Percentiles rank a stretch among this genome's conserved stretches.
Conservation (phyloP, 92 coral and sea anemone genomes). For the Plumapathes pennacea region DNA sequence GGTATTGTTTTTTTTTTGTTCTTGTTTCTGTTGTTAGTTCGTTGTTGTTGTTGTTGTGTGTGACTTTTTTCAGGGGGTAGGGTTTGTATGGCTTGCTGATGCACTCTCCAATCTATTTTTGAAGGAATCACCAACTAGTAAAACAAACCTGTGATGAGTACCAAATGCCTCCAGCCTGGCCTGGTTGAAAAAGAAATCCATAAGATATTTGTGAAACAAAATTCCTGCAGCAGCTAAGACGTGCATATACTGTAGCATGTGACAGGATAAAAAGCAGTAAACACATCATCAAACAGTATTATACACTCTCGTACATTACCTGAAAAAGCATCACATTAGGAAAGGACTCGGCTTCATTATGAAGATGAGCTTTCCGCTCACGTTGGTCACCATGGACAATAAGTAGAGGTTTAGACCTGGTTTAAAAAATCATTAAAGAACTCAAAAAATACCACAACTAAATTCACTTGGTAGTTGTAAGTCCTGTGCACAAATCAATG, state of each 20-base stretch:
- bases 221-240: too few species aligned
- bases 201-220: background rate
- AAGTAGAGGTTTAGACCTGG: constrained; percentile 81
- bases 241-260: background rate
- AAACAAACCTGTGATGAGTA: constrained; percentile 93
- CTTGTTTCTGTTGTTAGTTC: too few species aligned
- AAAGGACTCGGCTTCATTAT: constrained; percentile 70
- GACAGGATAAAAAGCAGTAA: background rate
- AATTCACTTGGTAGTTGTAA: background rate
- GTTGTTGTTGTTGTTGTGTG: too few species aligned
- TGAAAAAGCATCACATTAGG: constrained; percentile 80
- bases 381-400: constrained; percentile 92
- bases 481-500: too few species aligned
- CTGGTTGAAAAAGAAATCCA: constrained; percentile 25
- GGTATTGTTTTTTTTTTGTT: too few species aligned
- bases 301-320: constrained; percentile 20
- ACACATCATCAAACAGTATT: background rate
- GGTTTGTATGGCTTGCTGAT: too few species aligned
- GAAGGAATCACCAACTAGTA: too few species aligned
- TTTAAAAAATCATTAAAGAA: background rate
- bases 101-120: too few species aligned
- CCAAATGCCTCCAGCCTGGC: constrained; percentile 90
- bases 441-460: background rate
- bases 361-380: constrained; percentile 68
- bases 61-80: too few species aligned